Percentiles rank a stretch among this genome's conserved stretches.
phyloP scores from a whole-genome alignment of 2,113 vertebrate species.

The Xenotilapia longispinis region DNA sequence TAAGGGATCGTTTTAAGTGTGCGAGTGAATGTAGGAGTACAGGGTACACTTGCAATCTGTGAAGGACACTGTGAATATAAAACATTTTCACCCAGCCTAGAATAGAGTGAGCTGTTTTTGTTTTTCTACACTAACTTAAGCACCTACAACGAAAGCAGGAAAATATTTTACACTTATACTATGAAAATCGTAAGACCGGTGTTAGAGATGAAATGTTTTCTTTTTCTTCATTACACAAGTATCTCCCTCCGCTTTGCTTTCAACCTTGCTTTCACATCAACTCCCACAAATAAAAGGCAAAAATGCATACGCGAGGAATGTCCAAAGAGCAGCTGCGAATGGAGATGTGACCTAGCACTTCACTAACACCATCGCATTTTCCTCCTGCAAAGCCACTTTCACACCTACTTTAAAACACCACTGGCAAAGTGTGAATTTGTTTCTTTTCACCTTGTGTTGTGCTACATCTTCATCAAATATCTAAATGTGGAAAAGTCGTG shows the following conservation, averaged over 20 bases:
- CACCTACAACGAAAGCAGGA: background rate
- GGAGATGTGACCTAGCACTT: slow-evolving; percentile 1
- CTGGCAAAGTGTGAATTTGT: background rate
- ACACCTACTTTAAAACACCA: background rate
- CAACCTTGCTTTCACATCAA: background rate
- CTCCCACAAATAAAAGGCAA: background rate
- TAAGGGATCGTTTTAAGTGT: background rate
- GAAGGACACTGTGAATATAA: slow-evolving; percentile 25
- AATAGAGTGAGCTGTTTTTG: background rate
- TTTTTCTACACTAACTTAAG: background rate
- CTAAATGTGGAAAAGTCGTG: background rate
- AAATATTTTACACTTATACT: background rate
- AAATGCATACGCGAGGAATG: background rate
- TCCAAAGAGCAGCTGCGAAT: background rate
- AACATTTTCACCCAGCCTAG: background rate
- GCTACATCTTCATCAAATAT: background rate
- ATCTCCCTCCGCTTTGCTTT: background rate
- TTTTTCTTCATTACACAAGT: background rate
- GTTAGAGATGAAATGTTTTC: background rate
- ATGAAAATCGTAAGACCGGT: background rate
- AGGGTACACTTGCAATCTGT: slow-evolving; percentile 10
- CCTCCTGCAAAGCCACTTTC: background rate
- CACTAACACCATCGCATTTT: background rate
- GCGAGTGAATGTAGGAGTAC: background rate
- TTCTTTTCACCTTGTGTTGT: background rate